A percentile compares a stretch with the other conserved stretches of the same genome.
Evolutionary conservation across 2,888 invertebrate species (phyloP).

Genomic region (Ophioninae sp.): DNA sequence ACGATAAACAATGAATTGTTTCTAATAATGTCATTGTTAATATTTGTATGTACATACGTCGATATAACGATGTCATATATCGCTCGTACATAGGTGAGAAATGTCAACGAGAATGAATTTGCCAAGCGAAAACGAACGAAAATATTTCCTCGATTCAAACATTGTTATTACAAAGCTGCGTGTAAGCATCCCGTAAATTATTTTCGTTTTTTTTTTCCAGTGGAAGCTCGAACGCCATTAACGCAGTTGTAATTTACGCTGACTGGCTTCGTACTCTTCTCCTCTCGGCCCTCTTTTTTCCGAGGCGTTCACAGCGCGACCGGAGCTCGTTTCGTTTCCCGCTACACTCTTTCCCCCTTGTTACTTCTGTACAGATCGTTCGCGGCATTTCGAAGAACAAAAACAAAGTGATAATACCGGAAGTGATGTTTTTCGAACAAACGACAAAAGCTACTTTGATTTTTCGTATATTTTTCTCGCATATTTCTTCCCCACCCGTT

Average conservation of each 20-base stretch:
- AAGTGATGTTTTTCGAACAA: slow-evolving; percentile 19
- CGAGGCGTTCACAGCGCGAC: slow-evolving; percentile 39
- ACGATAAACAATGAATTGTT: slow-evolving; percentile 70
- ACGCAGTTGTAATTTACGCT: slow-evolving; percentile 48
- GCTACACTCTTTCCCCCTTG: slow-evolving; percentile 1
- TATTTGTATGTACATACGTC: slow-evolving; percentile 67
- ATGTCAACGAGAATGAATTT: slow-evolving; percentile 67
- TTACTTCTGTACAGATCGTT: slow-evolving; percentile 52
- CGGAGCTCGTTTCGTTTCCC: slow-evolving; percentile 21
- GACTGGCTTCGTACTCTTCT: slow-evolving; percentile 21
- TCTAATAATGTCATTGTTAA: slow-evolving; percentile 67
- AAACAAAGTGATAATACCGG: slow-evolving; percentile 11
- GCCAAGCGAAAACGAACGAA: slow-evolving; percentile 62
- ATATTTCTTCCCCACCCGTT: not conserved
- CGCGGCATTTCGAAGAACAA: slow-evolving; percentile 26
- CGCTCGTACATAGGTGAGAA: slow-evolving; percentile 57
- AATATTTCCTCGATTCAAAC: slow-evolving; percentile 35
- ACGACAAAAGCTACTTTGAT: slow-evolving; percentile 13
- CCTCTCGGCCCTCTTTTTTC: not conserved
- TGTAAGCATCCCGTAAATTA: slow-evolving; percentile 57
- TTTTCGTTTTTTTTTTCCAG: slow-evolving; percentile 27
- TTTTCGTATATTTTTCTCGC: slow-evolving; percentile 33
- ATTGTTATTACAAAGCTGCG: slow-evolving; percentile 67
- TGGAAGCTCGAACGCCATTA: slow-evolving; percentile 66
- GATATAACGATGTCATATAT: slow-evolving; percentile 52